Evolutionary conservation across 1,140 invertebrate genomes (phyloP), one percentile per base, ranked within the genome.

Genomic region (Stenopsyche tienmushanensis): DNA sequence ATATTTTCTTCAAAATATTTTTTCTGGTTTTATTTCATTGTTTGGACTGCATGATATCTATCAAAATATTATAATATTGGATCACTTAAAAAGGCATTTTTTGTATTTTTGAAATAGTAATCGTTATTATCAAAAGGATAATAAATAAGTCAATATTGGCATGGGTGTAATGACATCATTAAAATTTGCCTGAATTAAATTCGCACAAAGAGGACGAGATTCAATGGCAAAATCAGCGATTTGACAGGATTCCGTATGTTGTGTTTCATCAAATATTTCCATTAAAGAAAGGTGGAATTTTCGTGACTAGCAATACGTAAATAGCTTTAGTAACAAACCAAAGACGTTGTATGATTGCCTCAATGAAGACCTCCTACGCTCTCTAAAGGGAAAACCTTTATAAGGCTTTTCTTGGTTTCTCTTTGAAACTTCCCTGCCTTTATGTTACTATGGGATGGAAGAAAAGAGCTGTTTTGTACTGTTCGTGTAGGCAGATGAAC

Each of bases 271-370:
- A 20, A 47, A 47, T 15, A 20, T 47, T 47, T 13, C 44, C 44
- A 47, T 47, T 18, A 9, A 59, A n/a, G 42, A 60, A 60, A 60
- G 57, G 57, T 60, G 34, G 57, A 60, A 60, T 60, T 60, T 60
- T 60, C 57, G 47, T 60, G 57, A 60, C 57, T 60, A 42, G 57
- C 57, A 60, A 60, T 47, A 60, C 57, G 42, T 60, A 60, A 60
- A 60, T 60, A 60, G 57, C 57, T 60, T 60, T 47, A 60, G 57
- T 60, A 60, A 60, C 57, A 60, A 60, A 49, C 57, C 57, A 60
- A 60, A 60, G 57, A 60, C 21, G 57, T 60, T 47, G 57, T 60
- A 60, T 60, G 57, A 60, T 60, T 60, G 57, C 57, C 57, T 47
- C 57, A 60, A 60, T 60, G 57, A 60, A 60, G 57, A 60, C 57